Evolutionary conservation across 2,888 invertebrate genomes (phyloP), one percentile per base, ranked within the genome.

Genomic region (Dolichomitus sp.): DNA sequence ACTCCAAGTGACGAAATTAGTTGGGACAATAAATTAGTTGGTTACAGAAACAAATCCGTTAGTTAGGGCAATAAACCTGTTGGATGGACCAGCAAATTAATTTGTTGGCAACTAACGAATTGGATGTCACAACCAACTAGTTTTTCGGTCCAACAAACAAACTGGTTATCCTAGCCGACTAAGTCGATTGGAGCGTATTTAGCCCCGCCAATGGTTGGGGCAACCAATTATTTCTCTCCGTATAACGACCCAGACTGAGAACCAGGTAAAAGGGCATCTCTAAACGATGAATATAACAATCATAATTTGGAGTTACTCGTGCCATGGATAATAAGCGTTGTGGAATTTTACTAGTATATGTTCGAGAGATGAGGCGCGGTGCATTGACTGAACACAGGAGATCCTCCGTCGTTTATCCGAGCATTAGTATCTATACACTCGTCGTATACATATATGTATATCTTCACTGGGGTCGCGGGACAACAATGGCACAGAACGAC

Each of bases 231-330:
- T n/a, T n/a, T n/a, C n/a, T n/a, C n/a, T n/a, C n/a, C n/a, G 48
- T 48, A 33, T 40, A 57, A 61, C 45, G 66, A 48, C 45, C n/a
- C 65, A 17, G 33, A 33, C 17, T 23, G 50, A 40, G 30, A 30
- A 12, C 19, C 61, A 66, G 23, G 33, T 37, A 45, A 37, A 45
- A 17, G 6, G 50, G 14, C 14, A n/a, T 17, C 23, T 37, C 57
- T 19, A 6, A 52, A 61, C 63, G 52, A 45, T 33, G 61, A 37
- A n/a, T 40, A 33, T 50, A 70, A 80, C 69, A 80, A 80, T 80
- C 37, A 75, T 69, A 19, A 63, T 54, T 74, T 42, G 42, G 42
- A 30, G 54, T 72, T 72, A 59, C 57, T 59, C 59, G 33, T 27
- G 14, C 23, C 42, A 42, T 59, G 72, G 30, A 59, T 72, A 69